These are phyloP conservation scores for Poecilia gillii DNA, from an alignment of 2,797 vertebrate species.

Conservation along the genomic window DNA sequence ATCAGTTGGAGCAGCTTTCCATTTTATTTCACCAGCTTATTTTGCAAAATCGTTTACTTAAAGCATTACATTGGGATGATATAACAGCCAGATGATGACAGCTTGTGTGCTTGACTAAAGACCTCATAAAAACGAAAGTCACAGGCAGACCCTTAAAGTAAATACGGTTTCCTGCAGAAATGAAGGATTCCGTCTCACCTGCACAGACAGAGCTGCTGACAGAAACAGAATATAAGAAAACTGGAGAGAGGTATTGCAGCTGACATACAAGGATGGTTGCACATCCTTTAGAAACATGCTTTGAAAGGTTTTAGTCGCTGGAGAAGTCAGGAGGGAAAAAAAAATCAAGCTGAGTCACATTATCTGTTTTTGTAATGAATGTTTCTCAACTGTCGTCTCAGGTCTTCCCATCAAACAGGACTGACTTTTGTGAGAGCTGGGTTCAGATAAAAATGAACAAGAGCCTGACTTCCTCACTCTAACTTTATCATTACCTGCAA, in stretches of 20 bases:
- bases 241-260: slow-evolving; percentile 13
- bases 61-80: slow-evolving; percentile 54
- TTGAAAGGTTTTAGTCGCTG: slow-evolving; percentile 24
- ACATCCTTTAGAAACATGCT: slow-evolving; percentile 33
- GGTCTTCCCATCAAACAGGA: slow-evolving; percentile 5
- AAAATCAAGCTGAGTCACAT: slow-evolving; percentile 18
- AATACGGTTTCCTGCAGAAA: slow-evolving; percentile 44
- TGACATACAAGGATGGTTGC: slow-evolving; percentile 8
- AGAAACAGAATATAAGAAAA: slow-evolving; percentile 1
- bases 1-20: slow-evolving; percentile 53
- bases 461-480: slow-evolving; percentile 5
- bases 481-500: slow-evolving; percentile 20
- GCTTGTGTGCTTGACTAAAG: slow-evolving; percentile 58
- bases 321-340: slow-evolving; percentile 12
- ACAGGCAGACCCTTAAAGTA: slow-evolving; percentile 21
- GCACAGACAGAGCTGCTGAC: slow-evolving; percentile 29
- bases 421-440: slow-evolving; percentile 6
- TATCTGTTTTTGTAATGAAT: slow-evolving; percentile 23
- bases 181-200: slow-evolving; percentile 51
- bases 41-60: slow-evolving; percentile 57
- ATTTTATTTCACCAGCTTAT: slow-evolving; percentile 55
- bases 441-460: slow-evolving; percentile 18
- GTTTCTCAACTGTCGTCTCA: slow-evolving; percentile 27
- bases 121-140: slow-evolving; percentile 44
- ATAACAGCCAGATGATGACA: slow-evolving; percentile 41